These are phyloP conservation scores for Dorcus parallelipipedus DNA, from an alignment of 2,888 invertebrate genomes.

Conservation along the genomic window DNA sequence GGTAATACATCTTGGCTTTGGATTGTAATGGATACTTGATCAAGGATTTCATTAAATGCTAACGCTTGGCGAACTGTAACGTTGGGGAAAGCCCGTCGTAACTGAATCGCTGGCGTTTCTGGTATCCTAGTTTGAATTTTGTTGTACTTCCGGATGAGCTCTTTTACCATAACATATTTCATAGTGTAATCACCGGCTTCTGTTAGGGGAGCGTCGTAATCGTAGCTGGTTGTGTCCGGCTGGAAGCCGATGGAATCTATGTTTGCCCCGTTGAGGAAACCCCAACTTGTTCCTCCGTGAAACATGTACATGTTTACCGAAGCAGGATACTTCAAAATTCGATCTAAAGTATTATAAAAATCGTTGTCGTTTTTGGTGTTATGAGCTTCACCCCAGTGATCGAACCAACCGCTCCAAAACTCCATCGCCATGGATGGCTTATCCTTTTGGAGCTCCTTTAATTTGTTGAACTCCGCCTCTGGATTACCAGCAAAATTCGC, in stretches of 20 bases:
- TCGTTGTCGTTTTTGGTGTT: slow-evolving; percentile 9
- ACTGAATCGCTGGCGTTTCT: slow-evolving; percentile 32
- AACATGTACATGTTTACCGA: slow-evolving; percentile 90
- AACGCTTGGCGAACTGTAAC: slow-evolving; percentile 18
- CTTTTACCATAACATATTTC: slow-evolving; percentile 66
- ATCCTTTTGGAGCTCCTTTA: slow-evolving; percentile 47
- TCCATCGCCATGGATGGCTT: slow-evolving; percentile 58
- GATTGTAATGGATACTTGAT: slow-evolving; percentile 54
- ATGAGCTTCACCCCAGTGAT: slow-evolving; percentile 13
- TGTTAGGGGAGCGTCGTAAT: slow-evolving; percentile 85
- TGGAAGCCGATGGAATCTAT: slow-evolving; percentile 53
- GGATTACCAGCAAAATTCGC: slow-evolving; percentile 13
- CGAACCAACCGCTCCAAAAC: slow-evolving; percentile 45
- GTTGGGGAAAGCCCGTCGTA: slow-evolving; percentile 33
- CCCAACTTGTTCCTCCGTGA: slow-evolving; percentile 87
- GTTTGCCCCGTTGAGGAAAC: slow-evolving; percentile 59
- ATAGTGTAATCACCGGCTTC: slow-evolving; percentile 87
- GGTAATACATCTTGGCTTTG: slow-evolving; percentile 18
- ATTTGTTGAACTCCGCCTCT: slow-evolving; percentile 5
- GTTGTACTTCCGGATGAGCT: slow-evolving; percentile 49
- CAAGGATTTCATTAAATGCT: slow-evolving; percentile 16
- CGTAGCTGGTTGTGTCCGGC: slow-evolving; percentile 50
- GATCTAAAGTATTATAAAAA: slow-evolving; percentile 22
- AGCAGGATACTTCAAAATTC: slow-evolving; percentile 42
- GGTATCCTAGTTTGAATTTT: slow-evolving; percentile 42